Evolutionary conservation across 1,140 invertebrate species (phyloP).

Genomic region (Pseudomyrmex concolor): DNA sequence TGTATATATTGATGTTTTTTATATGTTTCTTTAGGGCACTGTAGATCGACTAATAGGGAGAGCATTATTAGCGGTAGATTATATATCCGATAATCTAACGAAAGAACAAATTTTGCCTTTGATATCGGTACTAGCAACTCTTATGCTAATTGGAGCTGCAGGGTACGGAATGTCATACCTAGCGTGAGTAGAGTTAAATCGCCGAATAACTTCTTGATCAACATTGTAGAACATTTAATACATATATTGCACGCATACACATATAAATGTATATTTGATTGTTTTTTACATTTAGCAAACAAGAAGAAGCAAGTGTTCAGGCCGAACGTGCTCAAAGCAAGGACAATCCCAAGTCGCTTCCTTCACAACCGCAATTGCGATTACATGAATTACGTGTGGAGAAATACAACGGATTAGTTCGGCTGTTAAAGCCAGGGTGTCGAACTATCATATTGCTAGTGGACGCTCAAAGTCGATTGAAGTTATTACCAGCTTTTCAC

Average conservation of each 20-base stretch:
- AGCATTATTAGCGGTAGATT: slow-evolving; percentile 90
- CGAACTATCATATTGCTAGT: slow-evolving; percentile 96
- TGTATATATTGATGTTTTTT: too few relatives aligned
- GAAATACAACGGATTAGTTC: slow-evolving; percentile 97
- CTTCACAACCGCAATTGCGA: slow-evolving; percentile 88
- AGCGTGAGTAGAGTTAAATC: slow-evolving; percentile 87
- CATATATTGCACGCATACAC: too few relatives aligned
- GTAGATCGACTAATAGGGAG: slow-evolving; percentile 89
- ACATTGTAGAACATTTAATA: slow-evolving; percentile 11
- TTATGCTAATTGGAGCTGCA: slow-evolving; percentile 91
- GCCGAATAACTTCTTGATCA: slow-evolving; percentile 14
- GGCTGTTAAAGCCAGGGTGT: slow-evolving; percentile 97
- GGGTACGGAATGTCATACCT: slow-evolving; percentile 96
- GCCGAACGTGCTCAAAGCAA: slow-evolving; percentile 85
- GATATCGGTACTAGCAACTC: slow-evolving; percentile 92
- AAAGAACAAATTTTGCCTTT: slow-evolving; percentile 93
- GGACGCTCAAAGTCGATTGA: slow-evolving; percentile 94
- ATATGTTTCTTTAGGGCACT: slow-evolving; percentile 86
- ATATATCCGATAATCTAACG: slow-evolving; percentile 90
- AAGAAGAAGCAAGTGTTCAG: slow-evolving; percentile 92
- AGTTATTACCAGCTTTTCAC: slow-evolving; percentile 95
- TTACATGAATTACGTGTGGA: slow-evolving; percentile 97
- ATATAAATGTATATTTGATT: not conserved
- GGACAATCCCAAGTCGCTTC: slow-evolving; percentile 82
- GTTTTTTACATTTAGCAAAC: slow-evolving; percentile 85